These are phyloP conservation scores for Hylaeus anthracinus DNA, from an alignment of 1,140 invertebrate species.

Conservation along the genomic window DNA sequence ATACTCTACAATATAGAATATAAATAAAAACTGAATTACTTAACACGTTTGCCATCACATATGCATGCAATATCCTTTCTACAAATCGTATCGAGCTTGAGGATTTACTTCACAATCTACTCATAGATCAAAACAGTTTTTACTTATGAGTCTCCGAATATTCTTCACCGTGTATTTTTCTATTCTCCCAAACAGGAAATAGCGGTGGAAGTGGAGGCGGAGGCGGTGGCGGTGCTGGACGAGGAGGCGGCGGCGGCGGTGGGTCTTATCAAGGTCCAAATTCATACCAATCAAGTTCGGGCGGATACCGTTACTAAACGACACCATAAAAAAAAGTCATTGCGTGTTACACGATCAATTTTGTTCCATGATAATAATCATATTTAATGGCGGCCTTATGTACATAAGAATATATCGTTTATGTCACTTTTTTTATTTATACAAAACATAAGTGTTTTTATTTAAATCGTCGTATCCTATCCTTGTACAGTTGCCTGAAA, in stretches of 20 bases:
- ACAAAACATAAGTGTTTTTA: constrained; percentile 40
- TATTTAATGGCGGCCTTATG: constrained; percentile 55
- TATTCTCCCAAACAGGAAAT: neutral
- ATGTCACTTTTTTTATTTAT: constrained; percentile 58
- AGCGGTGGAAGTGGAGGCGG: constrained; percentile 13
- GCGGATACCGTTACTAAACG: constrained; percentile 65
- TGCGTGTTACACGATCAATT: constrained; percentile 36
- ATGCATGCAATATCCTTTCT: no score
- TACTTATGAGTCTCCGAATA: no score
- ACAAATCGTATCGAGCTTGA: no score
- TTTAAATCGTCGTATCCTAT: constrained; percentile 29
- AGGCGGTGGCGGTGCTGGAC: constrained; percentile 11
- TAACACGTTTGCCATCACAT: no score
- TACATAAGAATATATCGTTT: constrained; percentile 66
- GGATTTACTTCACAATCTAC: no score
- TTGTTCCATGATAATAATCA: constrained; percentile 42
- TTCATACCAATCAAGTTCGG: constrained; percentile 66
- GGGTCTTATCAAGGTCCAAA: constrained; percentile 65
- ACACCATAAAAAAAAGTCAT: constrained; percentile 45
- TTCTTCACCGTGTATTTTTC: neutral
- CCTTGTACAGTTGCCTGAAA: neutral
- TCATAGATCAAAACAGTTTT: no score
- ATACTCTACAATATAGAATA: no score
- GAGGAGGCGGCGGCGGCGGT: constrained; percentile 25
- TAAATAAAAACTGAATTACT: no score